phyloP scores from a whole-genome alignment of 2,888 invertebrate genomes.

The Drosophila subsilvestris region DNA sequence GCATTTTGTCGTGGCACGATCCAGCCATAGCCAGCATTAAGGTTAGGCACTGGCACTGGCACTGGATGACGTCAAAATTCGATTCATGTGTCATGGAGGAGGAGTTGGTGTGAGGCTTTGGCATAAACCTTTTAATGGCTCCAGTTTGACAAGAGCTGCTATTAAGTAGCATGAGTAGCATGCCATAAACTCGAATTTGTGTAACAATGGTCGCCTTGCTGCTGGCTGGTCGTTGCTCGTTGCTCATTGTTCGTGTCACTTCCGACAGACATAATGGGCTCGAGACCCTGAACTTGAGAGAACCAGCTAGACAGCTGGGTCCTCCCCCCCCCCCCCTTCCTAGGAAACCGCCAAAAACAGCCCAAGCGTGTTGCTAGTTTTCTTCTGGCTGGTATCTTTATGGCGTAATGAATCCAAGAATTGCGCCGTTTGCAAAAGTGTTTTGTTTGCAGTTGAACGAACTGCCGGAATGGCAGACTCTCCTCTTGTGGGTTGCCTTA shows the following conservation, averaged over 20 bases:
- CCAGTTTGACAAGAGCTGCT: slow-evolving; percentile 62
- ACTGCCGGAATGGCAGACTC: slow-evolving; percentile 38
- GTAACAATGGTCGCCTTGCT: slow-evolving; percentile 69
- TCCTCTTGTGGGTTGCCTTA: slow-evolving; percentile 45
- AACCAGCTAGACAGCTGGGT: not conserved
- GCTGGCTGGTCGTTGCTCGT: not conserved
- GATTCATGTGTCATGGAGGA: slow-evolving; percentile 12
- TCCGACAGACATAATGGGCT: slow-evolving; percentile 59
- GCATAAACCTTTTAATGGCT: slow-evolving; percentile 43
- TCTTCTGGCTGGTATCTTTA: slow-evolving; percentile 3
- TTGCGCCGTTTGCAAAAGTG: slow-evolving; percentile 19
- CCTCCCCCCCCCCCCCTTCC: slow-evolving; percentile 8
- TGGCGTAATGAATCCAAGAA: slow-evolving; percentile 50
- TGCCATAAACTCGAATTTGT: slow-evolving; percentile 59
- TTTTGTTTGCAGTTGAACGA: slow-evolving; percentile 58
- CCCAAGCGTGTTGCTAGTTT: slow-evolving; percentile 8
- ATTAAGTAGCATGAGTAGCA: slow-evolving; percentile 69
- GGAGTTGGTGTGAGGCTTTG: too few species aligned
- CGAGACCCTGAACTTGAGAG: slow-evolving; percentile 67
- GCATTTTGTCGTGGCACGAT: slow-evolving; percentile 28
- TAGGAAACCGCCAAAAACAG: slow-evolving; percentile 13
- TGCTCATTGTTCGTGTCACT: slow-evolving; percentile 57
- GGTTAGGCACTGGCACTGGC: not conserved
- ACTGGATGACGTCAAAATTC: slow-evolving; percentile 20
- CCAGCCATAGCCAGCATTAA: slow-evolving; percentile 21